These are phyloP conservation scores for Melanotaenia duboulayi DNA, from an alignment of 2,113 vertebrate species.

Conservation along the genomic window DNA sequence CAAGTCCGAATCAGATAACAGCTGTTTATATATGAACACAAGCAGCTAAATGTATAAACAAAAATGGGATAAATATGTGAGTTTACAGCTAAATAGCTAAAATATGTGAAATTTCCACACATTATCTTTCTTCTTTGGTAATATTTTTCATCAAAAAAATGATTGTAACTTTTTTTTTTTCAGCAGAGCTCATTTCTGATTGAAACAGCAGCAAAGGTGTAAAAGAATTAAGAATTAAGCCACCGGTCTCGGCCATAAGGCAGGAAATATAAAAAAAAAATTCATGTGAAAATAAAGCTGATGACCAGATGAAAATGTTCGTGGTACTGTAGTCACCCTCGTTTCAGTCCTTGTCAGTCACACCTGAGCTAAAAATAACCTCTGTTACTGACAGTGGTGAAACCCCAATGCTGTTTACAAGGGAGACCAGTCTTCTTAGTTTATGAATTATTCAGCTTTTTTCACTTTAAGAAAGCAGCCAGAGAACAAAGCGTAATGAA, in stretches of 20 bases:
- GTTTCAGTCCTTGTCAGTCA: constrained; percentile 50
- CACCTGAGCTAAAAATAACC: constrained; percentile 71
- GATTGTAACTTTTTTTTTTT: not conserved
- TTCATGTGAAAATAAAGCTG: constrained; percentile 43
- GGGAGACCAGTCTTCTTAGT: constrained; percentile 55
- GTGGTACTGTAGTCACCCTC: constrained; percentile 43
- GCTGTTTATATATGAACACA: not conserved
- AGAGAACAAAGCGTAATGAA: constrained; percentile 67
- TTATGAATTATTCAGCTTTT: constrained; percentile 74
- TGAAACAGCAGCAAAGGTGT: constrained; percentile 14
- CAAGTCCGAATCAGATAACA: not conserved
- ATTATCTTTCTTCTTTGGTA: not conserved
- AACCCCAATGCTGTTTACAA: constrained; percentile 64
- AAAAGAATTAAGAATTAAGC: constrained; percentile 6
- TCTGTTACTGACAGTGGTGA: constrained; percentile 50
- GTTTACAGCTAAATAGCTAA: too few relatives aligned
- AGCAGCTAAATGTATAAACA: not conserved
- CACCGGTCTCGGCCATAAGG: not conserved
- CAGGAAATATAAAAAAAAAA: constrained; percentile 31
- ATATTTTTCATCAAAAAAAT: not conserved
- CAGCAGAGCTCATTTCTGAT: constrained; percentile 10
- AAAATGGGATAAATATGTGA: too few relatives aligned
- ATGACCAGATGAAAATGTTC: constrained; percentile 66
- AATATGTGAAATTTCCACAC: not conserved
- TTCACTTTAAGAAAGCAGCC: constrained; percentile 65